phyloP scores from a whole-genome alignment of 2,797 vertebrate species.

The Schizopygopsis malacanthus region DNA sequence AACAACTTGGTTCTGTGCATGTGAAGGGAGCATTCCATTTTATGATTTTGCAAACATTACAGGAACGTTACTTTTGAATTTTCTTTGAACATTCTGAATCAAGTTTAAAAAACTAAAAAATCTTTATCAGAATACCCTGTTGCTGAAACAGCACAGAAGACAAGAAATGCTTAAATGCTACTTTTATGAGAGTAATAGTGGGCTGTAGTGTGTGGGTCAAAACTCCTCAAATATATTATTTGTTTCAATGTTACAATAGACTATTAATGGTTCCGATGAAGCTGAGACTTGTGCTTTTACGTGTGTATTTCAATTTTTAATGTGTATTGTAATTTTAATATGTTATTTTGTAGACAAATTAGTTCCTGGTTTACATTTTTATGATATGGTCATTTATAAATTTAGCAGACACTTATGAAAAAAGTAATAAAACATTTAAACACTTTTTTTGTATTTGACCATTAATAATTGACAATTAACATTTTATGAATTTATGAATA shows the following conservation, averaged over 20 bases:
- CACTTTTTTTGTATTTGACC: background rate
- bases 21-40: background rate
- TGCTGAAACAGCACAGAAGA: slow-evolving; percentile 58
- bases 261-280: background rate
- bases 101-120: background rate
- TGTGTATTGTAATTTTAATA: background rate
- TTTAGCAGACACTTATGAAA: background rate
- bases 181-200: slow-evolving; percentile 60
- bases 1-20: background rate
- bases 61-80: background rate
- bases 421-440: background rate
- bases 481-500: background rate
- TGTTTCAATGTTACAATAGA: background rate
- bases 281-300: background rate
- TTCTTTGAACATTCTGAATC: background rate
- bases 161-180: slow-evolving; percentile 62
- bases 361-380: background rate
- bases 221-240: background rate
- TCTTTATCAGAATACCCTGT: slow-evolving; percentile 57
- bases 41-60: background rate
- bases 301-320: background rate
- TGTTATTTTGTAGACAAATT: background rate
- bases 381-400: background rate
- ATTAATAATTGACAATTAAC: background rate
- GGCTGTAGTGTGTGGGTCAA: slow-evolving; percentile 72